phyloP scores from a whole-genome alignment of 2,888 invertebrate species.

The Thelaira solivaga region DNA sequence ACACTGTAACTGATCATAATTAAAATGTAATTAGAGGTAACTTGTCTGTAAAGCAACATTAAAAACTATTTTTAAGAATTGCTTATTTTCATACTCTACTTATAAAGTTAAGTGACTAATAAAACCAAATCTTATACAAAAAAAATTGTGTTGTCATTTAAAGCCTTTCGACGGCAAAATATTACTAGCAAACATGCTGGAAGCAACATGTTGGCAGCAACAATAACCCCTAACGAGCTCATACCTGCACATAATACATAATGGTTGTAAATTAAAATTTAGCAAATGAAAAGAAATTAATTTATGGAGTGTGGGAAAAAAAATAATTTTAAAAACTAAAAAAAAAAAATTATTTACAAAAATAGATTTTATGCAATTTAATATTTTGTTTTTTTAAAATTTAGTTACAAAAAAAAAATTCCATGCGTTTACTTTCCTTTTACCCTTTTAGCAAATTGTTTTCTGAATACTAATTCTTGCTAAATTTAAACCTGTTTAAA shows the following conservation, averaged over 20 bases:
- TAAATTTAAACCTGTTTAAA: slow-evolving; percentile 12
- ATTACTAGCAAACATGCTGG: not conserved
- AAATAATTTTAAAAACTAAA: not conserved
- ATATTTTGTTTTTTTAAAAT: too few relatives aligned
- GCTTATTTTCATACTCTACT: slow-evolving; percentile 18
- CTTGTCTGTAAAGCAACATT: not conserved
- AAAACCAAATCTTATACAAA: not conserved
- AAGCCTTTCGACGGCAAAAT: not conserved
- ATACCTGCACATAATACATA: not conserved
- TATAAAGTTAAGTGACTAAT: not conserved
- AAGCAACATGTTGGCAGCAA: slow-evolving; percentile 27
- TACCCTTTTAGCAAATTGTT: not conserved
- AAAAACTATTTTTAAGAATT: not conserved
- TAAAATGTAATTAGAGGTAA: not conserved
- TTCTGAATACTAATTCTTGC: not conserved
- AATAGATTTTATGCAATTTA: too few relatives aligned
- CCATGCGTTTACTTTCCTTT: not conserved
- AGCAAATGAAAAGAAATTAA: too few relatives aligned
- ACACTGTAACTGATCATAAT: not conserved
- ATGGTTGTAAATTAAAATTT: not conserved
- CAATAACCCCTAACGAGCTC: slow-evolving; percentile 35
- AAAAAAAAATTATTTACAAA: too few relatives aligned
- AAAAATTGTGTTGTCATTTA: not conserved
- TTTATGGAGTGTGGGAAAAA: too few relatives aligned
- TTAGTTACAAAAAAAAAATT: not conserved